Conservation (phyloP, 1,140 invertebrate species). For the Psix sp. region DNA sequence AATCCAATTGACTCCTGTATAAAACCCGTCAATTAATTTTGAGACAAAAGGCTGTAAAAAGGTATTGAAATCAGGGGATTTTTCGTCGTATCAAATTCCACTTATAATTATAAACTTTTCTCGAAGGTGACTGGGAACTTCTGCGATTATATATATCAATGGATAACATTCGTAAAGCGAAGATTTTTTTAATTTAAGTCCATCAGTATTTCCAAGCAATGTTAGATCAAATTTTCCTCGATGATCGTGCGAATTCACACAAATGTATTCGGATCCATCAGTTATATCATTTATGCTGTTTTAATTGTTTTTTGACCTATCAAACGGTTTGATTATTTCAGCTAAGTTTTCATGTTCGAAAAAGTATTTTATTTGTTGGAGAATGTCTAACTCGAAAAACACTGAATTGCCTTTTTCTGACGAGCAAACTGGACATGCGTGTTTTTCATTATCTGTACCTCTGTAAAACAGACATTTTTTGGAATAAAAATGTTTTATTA, state of each 20-base stretch:
- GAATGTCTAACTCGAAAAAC: slow-evolving; percentile 42
- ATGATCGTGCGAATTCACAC: slow-evolving; percentile 32
- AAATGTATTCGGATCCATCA: slow-evolving; percentile 40
- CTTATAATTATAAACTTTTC: no score
- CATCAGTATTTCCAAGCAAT: no score
- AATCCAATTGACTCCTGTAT: no score
- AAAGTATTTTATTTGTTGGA: slow-evolving; percentile 34
- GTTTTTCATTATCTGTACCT: slow-evolving; percentile 4
- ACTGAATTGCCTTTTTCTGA: slow-evolving; percentile 1
- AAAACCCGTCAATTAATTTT: no score
- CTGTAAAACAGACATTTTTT: slow-evolving; percentile 26
- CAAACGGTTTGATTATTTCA: slow-evolving; percentile 9
- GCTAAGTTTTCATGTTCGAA: slow-evolving; percentile 40
- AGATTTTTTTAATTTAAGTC: no score
- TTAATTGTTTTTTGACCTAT: slow-evolving; percentile 23
- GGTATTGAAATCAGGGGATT: no score
- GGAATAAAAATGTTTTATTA: slow-evolving; percentile 42
- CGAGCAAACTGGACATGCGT: slow-evolving; percentile 8
- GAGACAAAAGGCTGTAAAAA: no score
- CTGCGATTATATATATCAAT: no score
- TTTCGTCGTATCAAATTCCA: no score
- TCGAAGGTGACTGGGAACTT: no score
- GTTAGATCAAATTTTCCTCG: neutral
- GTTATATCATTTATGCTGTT: slow-evolving; percentile 34
- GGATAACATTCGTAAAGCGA: no score